Base-by-base conservation (phyloP, 2,797 vertebrate genomes). In the Zenarchopterus dispar region DNA sequence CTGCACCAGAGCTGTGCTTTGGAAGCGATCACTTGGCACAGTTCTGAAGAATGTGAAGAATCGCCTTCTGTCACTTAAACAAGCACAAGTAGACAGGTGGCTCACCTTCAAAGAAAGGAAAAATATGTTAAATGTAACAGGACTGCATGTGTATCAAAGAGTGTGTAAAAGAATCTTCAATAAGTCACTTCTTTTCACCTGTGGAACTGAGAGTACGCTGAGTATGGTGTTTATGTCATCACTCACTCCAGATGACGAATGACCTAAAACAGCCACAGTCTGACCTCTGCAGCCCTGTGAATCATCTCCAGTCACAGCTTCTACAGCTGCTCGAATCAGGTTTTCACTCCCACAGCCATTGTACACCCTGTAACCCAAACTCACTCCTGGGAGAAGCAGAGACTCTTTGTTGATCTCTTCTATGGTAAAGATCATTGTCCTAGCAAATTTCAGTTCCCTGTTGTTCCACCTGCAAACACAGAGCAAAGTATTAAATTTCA, bases 41-140 rank as follows among this genome's bases (percentile, higher is more conserved):
- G 82, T 89, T 82, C 88, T 85, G 65, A 92, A 88, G 61, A 91
- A 87, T 0, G 83, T 82, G 8, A 85, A 81, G 52, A 80, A 89
- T 1, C 48, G 19, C 16, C 18, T 67, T 70, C 79, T 88, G 72
- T 91, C 67, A 57, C 85, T 89, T 48, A 90, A 75, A 74, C 78
- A 92, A 75, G 84, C 81, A 73, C 81, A 88, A 31, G 87, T 89
- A 21, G 84, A 81, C 53, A 84, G 58, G 63, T 88, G 71, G 59
- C 87, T 89, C 45, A 89, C 73, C 92, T 93, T 74, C 15, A 42
- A 52, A 80, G 19, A 75, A 60, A 58, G 9, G 6, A 16, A 47
- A 24, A 52, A 56, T 48, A 54, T 49, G 31, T 33, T 23, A 22
- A 56, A 56, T n/a, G 19, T 1, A 45, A 41, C 22, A 41, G 39